phyloP scores from a whole-genome alignment of 2,888 invertebrate genomes.

The Pyrrhopygopsis socrates region DNA sequence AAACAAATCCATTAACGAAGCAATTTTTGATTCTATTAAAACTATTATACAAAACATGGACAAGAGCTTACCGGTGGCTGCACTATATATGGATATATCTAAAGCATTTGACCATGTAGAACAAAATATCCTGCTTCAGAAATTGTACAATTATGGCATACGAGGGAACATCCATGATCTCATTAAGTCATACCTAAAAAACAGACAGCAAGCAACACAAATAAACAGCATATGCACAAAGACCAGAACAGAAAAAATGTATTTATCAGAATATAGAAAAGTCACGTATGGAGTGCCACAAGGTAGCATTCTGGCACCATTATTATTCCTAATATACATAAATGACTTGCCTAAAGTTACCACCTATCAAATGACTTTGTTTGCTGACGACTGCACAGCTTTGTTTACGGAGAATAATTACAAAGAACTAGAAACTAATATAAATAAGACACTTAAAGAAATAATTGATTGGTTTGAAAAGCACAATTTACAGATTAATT shows the following conservation, averaged over 20 bases:
- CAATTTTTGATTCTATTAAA: not conserved
- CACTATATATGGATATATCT: not conserved
- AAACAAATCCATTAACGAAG: not conserved
- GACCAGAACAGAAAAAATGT: not conserved
- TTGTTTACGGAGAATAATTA: not conserved
- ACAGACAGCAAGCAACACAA: not conserved
- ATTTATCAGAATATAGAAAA: not conserved
- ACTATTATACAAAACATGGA: not conserved
- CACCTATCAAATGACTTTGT: not conserved
- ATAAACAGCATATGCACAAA: not conserved
- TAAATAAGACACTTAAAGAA: not conserved
- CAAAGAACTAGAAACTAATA: not conserved
- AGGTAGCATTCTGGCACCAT: not conserved
- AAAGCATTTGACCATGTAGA: not conserved
- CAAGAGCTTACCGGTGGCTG: not conserved
- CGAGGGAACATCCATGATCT: not conserved
- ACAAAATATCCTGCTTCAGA: not conserved
- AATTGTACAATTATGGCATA: not conserved
- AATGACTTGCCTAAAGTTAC: not conserved
- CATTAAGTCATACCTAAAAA: not conserved
- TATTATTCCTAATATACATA: not conserved
- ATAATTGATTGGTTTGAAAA: too few relatives aligned
- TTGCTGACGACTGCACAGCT: not conserved
- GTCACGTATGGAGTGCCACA: not conserved
- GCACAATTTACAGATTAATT: too few relatives aligned